Conservation (phyloP, 1,140 invertebrate genomes). For the Formica selysi region DNA sequence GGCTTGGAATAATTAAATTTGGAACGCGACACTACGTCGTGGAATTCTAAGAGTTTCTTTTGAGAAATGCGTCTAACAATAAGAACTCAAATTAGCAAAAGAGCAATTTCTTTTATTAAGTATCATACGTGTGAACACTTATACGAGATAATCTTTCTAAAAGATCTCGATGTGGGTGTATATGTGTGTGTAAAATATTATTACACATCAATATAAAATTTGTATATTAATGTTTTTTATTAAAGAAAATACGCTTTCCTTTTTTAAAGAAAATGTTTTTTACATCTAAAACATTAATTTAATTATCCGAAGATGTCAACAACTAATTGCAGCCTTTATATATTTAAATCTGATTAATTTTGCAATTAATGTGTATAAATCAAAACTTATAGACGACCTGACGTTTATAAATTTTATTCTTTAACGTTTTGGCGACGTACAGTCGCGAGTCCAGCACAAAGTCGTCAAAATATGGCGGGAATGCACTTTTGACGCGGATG, state of each 20-base stretch:
- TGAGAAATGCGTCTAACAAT: background rate
- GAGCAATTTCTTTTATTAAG: background rate
- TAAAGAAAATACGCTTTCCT: background rate
- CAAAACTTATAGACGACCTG: background rate
- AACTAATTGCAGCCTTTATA: background rate
- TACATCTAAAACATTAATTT: background rate
- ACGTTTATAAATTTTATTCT: background rate
- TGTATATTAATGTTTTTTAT: background rate
- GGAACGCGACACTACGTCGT: background rate
- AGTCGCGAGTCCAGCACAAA: background rate
- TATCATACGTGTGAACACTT: background rate
- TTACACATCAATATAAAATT: background rate
- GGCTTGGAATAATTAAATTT: constrained; percentile 25
- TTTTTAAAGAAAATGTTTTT: too few species aligned
- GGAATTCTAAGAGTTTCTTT: constrained; percentile 2
- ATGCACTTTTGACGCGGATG: constrained; percentile 46
- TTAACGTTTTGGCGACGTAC: background rate
- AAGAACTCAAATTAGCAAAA: background rate
- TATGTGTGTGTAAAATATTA: background rate
- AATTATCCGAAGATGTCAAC: background rate
- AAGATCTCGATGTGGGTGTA: background rate
- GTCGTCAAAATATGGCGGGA: constrained; percentile 32
- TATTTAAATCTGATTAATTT: background rate
- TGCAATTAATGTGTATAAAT: background rate
- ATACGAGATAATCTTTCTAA: background rate